phyloP scores from a whole-genome alignment of 2,797 vertebrate species.

The Clarias fuscus region DNA sequence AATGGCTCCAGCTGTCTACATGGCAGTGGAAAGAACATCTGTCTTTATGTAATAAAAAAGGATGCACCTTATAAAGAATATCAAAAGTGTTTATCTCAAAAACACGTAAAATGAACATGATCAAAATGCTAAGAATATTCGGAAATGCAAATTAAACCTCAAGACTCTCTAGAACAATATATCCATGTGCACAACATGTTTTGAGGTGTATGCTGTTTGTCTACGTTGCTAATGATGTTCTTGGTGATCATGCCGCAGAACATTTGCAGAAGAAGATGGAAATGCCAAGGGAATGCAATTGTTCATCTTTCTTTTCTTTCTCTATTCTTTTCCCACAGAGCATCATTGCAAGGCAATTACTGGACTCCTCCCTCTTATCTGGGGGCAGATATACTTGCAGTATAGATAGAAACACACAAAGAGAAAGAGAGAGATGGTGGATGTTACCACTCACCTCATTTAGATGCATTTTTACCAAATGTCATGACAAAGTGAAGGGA shows the following conservation, averaged over 20 bases:
- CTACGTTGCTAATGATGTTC: constrained; percentile 31
- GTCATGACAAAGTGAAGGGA: constrained; percentile 41
- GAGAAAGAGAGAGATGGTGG: constrained; percentile 41
- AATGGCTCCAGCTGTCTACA: constrained; percentile 16
- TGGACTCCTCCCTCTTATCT: constrained; percentile 46
- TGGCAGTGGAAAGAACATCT: constrained; percentile 12
- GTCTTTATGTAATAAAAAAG: background rate
- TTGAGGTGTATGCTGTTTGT: background rate
- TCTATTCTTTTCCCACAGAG: constrained; percentile 33
- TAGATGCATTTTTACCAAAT: constrained; percentile 56
- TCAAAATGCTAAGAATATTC: background rate
- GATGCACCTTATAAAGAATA: background rate
- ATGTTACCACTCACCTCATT: constrained; percentile 53
- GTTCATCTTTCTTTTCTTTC: constrained; percentile 32
- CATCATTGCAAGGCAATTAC: constrained; percentile 45
- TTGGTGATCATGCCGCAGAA: constrained; percentile 25
- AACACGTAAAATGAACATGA: constrained; percentile 4
- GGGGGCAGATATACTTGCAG: constrained; percentile 43
- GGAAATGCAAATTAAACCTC: background rate
- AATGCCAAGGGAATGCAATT: constrained; percentile 18
- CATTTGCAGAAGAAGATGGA: constrained; percentile 29
- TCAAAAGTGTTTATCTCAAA: constrained; percentile 3
- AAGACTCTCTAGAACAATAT: constrained; percentile 11
- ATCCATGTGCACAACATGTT: constrained; percentile 3
- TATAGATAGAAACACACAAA: constrained; percentile 17